Evolutionary conservation across 1,140 invertebrate species (phyloP), one percentile per base, ranked within the genome.

Genomic region (Colletes gigas): DNA sequence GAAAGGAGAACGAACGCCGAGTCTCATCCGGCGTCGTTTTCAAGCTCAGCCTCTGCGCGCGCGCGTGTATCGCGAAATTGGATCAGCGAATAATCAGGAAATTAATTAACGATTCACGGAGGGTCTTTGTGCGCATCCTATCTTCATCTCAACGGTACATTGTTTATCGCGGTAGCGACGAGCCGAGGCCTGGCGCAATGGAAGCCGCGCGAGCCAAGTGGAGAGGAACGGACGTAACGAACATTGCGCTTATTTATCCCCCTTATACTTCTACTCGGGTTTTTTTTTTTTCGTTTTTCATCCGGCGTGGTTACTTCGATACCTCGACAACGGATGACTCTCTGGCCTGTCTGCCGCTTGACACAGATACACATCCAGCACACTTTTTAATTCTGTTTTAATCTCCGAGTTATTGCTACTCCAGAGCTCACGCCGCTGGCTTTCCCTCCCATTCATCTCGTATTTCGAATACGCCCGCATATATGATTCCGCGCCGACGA

Each of bases 381-480:
- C 86, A 92, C 89, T 90, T 91, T 92, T 92, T 91, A 92, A 92
- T 92, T 93, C 91, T 90, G 89, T 92, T 93, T 93, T 93, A 92
- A 93, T 93, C 91, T 91, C 88, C 87, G 86, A 90, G 92, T 92
- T 93, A 92, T 93, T 93, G 90, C 91, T 88, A 88, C 87, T 88
- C 88, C 81, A 84, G 78, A 79, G 78, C 83, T 81, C 82, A 83
- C 78, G 81, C 62, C 67, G 59, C 10, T 67, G 15, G 50, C 60
- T 69, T 77, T 78, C 71, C 82, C 69, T 62, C 62, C 71, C 83
- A 73, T 83, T 74, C 77, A 66, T 83, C 84, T 62, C 50, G 76
- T 69, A 72, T 84, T 86, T 88, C 80, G 73, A 78, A 82, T 83
- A 87, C 71, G 74, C 19, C 79, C 81, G 74, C 67, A 59, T 78